Conservation (phyloP, 2,888 invertebrate genomes). For the Drosophila affinis region DNA sequence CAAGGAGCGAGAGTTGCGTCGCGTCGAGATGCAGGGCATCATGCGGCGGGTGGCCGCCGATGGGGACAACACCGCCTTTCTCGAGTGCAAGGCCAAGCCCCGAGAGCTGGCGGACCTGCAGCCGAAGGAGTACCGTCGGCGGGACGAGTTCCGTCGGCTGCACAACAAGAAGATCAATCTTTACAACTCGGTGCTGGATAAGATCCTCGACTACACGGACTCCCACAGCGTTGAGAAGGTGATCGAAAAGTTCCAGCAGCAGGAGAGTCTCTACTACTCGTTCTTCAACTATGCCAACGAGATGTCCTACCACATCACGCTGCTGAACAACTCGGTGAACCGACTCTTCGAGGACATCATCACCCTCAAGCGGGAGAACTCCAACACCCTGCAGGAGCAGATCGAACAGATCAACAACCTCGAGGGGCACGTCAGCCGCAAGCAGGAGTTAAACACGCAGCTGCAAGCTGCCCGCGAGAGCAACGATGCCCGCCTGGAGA, state of each 20-base stretch:
- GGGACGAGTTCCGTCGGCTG: slow-evolving; percentile 76
- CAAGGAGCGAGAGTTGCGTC: slow-evolving; percentile 76
- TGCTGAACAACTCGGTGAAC: slow-evolving; percentile 79
- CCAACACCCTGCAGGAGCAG: slow-evolving; percentile 69
- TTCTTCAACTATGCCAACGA: slow-evolving; percentile 83
- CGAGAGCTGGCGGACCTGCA: slow-evolving; percentile 78
- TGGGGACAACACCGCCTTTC: slow-evolving; percentile 75
- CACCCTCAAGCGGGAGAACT: slow-evolving; percentile 67
- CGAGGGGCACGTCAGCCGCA: slow-evolving; percentile 62
- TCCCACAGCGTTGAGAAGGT: slow-evolving; percentile 74
- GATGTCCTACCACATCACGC: slow-evolving; percentile 82
- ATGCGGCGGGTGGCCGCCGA: slow-evolving; percentile 80
- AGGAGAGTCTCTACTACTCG: slow-evolving; percentile 83
- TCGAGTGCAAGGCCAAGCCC: slow-evolving; percentile 74
- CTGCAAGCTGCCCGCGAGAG: slow-evolving; percentile 53
- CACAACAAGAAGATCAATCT: slow-evolving; percentile 79
- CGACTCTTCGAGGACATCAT: slow-evolving; percentile 80
- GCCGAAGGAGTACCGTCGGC: slow-evolving; percentile 81
- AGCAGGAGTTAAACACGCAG: slow-evolving; percentile 63
- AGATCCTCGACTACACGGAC: slow-evolving; percentile 79
- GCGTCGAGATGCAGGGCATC: slow-evolving; percentile 81
- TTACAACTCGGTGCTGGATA: slow-evolving; percentile 80
- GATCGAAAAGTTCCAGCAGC: slow-evolving; percentile 81
- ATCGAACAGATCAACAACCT: slow-evolving; percentile 68
- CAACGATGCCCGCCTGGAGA: slow-evolving; percentile 71